Evolutionary conservation across 2,888 invertebrate species (phyloP), one percentile per base, ranked within the genome.

Genomic region (Aquatica leii): DNA sequence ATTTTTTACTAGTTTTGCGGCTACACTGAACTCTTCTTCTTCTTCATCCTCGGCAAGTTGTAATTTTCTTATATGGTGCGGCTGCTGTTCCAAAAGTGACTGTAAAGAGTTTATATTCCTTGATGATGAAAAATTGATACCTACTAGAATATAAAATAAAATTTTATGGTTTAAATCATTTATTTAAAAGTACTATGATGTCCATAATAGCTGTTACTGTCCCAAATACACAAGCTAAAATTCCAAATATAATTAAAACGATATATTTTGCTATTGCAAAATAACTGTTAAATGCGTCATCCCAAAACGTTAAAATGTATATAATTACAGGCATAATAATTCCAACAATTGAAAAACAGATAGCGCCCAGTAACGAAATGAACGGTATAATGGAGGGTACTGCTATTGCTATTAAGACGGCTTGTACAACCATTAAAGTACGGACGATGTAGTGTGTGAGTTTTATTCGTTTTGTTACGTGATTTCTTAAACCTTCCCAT

Each of bases 281-380:
- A 69, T 80, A 85, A 43, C 83, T 82, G 6, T 93, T 93, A 66
- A 91, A 93, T 37, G 93, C 93, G 67, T 88, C 87, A 61, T 94
- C 90, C 94, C 95, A 95, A 79, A 87, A 93, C 0, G 93, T 93
- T 65, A 95, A 85, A 2, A 92, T 86, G 82, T 97, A 95, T 67
- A 97, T 91, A 62, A 92, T 84, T 1, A 88, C 93, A 1, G 97
- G 97, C 54, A 93, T 88, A 56, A 97, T 88, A n/a, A n/a, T n/a
- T 11, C 97, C 97, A 17, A 97, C 86, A 69, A 94, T 90, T 6
- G 96, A 95, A 80, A 95, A 95, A 78, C 95, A 95, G 77, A 97
- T 91, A 43, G 97, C 95, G 69, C 97, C 97, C 68, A 97, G 95
- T 50, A 97, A 85, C 4, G 93, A 91, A 81, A 97, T 94, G 78